Evolutionary conservation across 1,140 invertebrate genomes (phyloP), one percentile per base, ranked within the genome.

Genomic region (Temnothorax longispinosus): DNA sequence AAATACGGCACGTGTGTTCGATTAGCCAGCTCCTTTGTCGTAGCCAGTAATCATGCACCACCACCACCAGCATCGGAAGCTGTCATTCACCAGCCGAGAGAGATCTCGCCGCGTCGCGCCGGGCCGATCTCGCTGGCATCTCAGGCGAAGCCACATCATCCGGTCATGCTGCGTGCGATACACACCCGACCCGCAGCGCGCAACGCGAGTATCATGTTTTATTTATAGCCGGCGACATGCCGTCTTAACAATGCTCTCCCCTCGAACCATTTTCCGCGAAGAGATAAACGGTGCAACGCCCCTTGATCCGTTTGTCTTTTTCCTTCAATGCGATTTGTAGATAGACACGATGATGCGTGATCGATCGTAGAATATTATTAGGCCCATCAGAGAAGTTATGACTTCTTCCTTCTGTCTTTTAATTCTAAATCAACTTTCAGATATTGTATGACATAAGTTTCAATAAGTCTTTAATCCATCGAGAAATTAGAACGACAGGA

Each of bases 1-100:
- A 87, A 88, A 90, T 81, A 89, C 75, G 88, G 71, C 85, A 81
- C 78, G 88, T 88, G 85, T 87, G 88, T 90, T 90, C 88, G 88
- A 90, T 90, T 90, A 90, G 84, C 87, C 62, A 71, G 69, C 54
- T 85, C 85, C 76, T 89, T 90, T 90, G 88, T 90, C 87, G 84
- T 87, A 54, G 75, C 76, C 62, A 81, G 50, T 56, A 32, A 81
- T 81, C 78, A 38, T 71, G 64, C 38, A 81, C 38, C 65, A 32
- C 38, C 62, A 69, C 82, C 71, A 58, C 52, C 47, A 82, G 62
- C 86, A 58, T 77, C 78, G 74, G 67, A 60, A 58, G 71, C 88
- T 87, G 88, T 74, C 88, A 89, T 89, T 89, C 88, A 89, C 76
- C 58, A 77, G 56, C 80, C 76, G 58, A 77, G 74, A 50, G 62